Conservation (phyloP, 2,888 invertebrate species). For the Notodonta dromedarius region DNA sequence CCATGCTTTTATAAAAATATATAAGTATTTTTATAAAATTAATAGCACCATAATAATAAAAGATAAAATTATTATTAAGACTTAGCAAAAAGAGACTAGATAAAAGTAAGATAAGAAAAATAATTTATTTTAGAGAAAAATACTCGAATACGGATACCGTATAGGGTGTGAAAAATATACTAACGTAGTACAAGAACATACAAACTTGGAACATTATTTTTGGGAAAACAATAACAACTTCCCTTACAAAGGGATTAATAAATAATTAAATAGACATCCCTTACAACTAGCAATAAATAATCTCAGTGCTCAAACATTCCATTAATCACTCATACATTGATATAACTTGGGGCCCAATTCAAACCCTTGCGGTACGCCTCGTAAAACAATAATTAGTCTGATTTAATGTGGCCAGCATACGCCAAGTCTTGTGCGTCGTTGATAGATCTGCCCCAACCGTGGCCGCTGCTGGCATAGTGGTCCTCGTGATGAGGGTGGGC, state of each 20-base stretch:
- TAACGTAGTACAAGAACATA: constrained; percentile 77
- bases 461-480: constrained; percentile 77
- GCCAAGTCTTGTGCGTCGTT: constrained; percentile 84
- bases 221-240: constrained; percentile 73
- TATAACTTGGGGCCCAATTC: constrained; percentile 45
- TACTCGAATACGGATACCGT: constrained; percentile 83
- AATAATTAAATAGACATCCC: constrained; percentile 74
- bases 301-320: constrained; percentile 45
- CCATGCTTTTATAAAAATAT: constrained; percentile 20
- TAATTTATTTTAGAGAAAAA: constrained; percentile 59
- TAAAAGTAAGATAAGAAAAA: constrained; percentile 41
- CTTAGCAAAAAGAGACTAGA: constrained; percentile 71
- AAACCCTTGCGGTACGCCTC: constrained; percentile 44
- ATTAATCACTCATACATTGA: constrained; percentile 28
- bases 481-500: constrained; percentile 86
- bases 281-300: constrained; percentile 71
- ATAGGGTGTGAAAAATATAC: constrained; percentile 70
- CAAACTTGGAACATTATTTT: constrained; percentile 75
- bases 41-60: constrained; percentile 19
- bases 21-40: neutral
- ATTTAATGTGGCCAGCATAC: constrained; percentile 82
- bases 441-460: constrained; percentile 87
- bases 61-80: constrained; percentile 36
- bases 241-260: constrained; percentile 73
- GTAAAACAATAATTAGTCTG: constrained; percentile 50